These are phyloP conservation scores for Gracilinanus agilis DNA, from an alignment of 2,113 vertebrate species.

Conservation along the genomic window DNA sequence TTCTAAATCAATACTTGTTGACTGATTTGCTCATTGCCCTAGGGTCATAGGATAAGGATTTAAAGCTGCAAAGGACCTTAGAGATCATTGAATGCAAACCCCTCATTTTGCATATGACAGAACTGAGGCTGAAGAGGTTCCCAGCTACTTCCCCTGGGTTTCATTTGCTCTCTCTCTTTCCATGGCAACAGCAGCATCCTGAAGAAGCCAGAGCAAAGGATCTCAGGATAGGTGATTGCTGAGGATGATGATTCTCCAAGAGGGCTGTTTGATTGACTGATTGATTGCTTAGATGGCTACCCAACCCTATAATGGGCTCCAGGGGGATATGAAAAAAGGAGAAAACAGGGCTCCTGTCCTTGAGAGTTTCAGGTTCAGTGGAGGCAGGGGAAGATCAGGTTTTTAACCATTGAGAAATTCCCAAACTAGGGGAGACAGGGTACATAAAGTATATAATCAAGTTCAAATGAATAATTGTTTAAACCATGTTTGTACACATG, in stretches of 20 bases:
- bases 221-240: not conserved
- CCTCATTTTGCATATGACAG: not conserved
- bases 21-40: not conserved
- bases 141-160: not conserved
- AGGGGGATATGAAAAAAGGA: not conserved
- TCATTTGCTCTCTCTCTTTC: slow-evolving; percentile 1
- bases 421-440: not conserved
- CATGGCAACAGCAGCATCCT: not conserved
- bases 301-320: not conserved
- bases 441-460: not conserved
- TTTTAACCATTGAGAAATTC: not conserved
- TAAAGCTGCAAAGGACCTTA: not conserved
- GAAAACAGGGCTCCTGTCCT: not conserved
- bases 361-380: not conserved
- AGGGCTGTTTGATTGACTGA: not conserved
- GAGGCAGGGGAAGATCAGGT: too few relatives aligned
- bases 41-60: not conserved
- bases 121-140: not conserved
- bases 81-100: not conserved
- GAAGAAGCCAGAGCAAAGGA: not conserved
- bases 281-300: not conserved
- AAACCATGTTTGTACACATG: not conserved
- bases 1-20: not conserved
- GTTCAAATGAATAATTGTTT: not conserved
- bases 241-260: not conserved